Evolutionary conservation across 37 sponge, comb jelly and placozoan species (phyloP).

Genomic region (Spongilla lacustris): DNA sequence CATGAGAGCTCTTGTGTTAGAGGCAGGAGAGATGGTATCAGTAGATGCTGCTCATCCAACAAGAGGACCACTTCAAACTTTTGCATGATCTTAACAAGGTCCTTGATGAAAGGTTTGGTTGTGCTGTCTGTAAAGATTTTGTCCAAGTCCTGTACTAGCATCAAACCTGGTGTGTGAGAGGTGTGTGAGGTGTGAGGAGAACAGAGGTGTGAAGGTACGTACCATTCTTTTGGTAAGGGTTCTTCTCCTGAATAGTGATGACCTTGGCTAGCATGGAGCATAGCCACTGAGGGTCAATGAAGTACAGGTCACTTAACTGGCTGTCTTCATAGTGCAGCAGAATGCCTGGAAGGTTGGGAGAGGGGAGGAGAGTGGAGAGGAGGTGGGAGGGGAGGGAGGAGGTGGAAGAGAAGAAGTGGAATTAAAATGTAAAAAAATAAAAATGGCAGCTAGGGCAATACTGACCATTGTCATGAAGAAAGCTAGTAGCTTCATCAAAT

Average conservation of each 20-base stretch:
- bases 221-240: constrained; percentile 71
- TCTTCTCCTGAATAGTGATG: constrained; percentile 60
- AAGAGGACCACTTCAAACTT: constrained; percentile 81
- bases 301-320: constrained; percentile 72
- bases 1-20: constrained; percentile 18
- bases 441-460: not conserved
- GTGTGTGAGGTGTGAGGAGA: not conserved
- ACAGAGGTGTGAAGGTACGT: not conserved
- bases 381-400: no score
- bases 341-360: constrained; percentile 42
- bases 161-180: constrained; percentile 63
- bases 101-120: not conserved
- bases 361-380: no score
- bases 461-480: constrained; percentile 80
- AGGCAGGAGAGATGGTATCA: constrained; percentile 88
- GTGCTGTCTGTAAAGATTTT: constrained; percentile 32
- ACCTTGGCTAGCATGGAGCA: constrained; percentile 72
- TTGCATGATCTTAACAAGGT: constrained; percentile 73
- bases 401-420: not conserved
- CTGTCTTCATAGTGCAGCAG: constrained; percentile 77
- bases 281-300: constrained; percentile 89
- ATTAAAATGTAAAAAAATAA: no score
- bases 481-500: constrained; percentile 71
- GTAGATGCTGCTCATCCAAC: constrained; percentile 50
- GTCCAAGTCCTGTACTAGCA: constrained; percentile 31